A percentile compares a stretch with the other conserved stretches of the same genome.
These are phyloP conservation scores for Mustelus asterias DNA, from an alignment of 2,113 vertebrate species.

Conservation along the genomic window DNA sequence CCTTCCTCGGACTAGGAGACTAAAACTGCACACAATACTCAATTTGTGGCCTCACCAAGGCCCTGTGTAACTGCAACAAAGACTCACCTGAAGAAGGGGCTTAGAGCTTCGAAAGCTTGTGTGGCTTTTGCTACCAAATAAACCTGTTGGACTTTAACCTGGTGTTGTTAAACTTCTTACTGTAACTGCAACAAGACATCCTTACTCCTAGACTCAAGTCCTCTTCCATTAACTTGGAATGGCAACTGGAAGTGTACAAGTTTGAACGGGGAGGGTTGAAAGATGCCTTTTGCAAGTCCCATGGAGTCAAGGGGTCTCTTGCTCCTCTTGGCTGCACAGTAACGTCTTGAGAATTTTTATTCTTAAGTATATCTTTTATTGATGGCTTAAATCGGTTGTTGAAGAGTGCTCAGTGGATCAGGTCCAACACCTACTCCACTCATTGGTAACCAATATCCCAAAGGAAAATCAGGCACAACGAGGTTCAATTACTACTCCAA, in stretches of 20 bases:
- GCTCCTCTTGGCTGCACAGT: not conserved
- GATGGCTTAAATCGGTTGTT: not conserved
- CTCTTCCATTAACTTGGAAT: not conserved
- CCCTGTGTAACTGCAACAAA: too few species aligned
- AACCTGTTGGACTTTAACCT: too few species aligned
- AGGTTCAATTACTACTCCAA: not conserved
- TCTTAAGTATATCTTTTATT: not conserved
- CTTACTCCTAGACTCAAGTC: too few species aligned
- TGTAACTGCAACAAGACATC: too few species aligned
- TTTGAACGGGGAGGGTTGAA: not conserved
- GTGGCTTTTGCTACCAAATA: too few species aligned
- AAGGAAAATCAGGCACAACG: not conserved
- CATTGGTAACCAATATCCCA: not conserved
- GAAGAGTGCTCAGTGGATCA: not conserved
- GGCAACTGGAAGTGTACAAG: not conserved
- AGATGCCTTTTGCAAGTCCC: not conserved
- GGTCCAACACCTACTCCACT: not conserved
- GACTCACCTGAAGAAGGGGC: too few species aligned
- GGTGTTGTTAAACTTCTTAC: too few species aligned
- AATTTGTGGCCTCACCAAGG: too few species aligned
- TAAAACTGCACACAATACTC: too few species aligned
- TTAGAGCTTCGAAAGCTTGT: too few species aligned
- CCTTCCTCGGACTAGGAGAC: too few species aligned
- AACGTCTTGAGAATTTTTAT: not conserved
- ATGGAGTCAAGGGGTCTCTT: not conserved